Evolutionary conservation across 2,888 invertebrate species (phyloP).

Genomic region (Ochropleura plecta): DNA sequence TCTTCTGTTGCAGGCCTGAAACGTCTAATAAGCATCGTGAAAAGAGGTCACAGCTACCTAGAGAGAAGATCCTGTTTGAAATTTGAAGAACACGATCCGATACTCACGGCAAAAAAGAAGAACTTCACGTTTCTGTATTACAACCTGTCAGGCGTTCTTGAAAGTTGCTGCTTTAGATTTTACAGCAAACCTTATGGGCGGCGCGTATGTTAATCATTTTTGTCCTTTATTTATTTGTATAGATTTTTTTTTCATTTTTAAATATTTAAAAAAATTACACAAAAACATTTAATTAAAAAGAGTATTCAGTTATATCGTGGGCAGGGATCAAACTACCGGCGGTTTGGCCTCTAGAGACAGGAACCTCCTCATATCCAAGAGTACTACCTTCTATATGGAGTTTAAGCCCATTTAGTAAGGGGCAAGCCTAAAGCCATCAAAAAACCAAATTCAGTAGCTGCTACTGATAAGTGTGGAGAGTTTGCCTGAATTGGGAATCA

Average conservation of each 20-base stretch:
- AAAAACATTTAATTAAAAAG: too few species aligned
- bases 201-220: conserved; percentile 71
- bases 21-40: conserved; percentile 75
- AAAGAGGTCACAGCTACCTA: conserved; percentile 74
- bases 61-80: conserved; percentile 77
- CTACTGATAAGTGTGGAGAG: background rate
- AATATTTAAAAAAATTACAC: too few species aligned
- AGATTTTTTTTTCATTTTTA: too few species aligned
- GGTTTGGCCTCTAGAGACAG: too few species aligned
- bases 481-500: background rate
- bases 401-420: too few species aligned
- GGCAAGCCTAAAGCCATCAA: background rate
- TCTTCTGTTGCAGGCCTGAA: conserved; percentile 70
- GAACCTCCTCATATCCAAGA: too few species aligned
- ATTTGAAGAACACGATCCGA: conserved; percentile 77
- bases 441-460: background rate
- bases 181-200: conserved; percentile 70
- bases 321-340: too few species aligned
- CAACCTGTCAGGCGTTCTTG: conserved; percentile 80
- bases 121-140: conserved; percentile 80
- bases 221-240: background rate
- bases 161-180: conserved; percentile 78
- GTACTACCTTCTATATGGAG: too few species aligned
- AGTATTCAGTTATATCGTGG: too few species aligned
- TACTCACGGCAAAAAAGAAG: conserved; percentile 49